Evolutionary conservation across 2,888 invertebrate genomes (phyloP).

Genomic region (Morpho helenor): DNA sequence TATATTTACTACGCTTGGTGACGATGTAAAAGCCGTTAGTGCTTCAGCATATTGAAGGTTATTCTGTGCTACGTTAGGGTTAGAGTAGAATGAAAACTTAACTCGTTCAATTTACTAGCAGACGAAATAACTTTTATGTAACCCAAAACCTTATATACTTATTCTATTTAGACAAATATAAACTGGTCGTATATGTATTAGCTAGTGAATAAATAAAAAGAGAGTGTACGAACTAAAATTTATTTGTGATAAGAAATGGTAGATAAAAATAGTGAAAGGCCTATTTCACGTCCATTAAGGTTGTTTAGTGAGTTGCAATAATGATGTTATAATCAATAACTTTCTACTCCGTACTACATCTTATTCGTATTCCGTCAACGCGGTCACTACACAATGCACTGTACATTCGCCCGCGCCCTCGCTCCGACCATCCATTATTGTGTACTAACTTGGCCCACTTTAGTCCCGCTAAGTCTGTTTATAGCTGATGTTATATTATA

Average conservation of each 20-base stretch:
- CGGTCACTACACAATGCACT: slow-evolving; percentile 37
- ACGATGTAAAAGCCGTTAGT: no score
- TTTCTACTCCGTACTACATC: slow-evolving; percentile 42
- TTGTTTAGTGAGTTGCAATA: slow-evolving; percentile 26
- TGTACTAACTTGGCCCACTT: slow-evolving; percentile 44
- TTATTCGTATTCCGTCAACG: slow-evolving; percentile 45
- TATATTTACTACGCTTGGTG: no score
- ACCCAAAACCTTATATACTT: no score
- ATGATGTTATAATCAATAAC: slow-evolving; percentile 39
- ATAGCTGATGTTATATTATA: slow-evolving; percentile 20
- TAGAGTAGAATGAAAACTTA: no score
- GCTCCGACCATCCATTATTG: slow-evolving; percentile 40
- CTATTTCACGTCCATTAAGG: slow-evolving; percentile 14
- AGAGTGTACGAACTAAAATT: no score
- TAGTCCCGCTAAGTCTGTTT: slow-evolving; percentile 33
- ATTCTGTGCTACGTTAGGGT: no score
- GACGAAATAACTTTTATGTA: no score
- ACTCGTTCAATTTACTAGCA: no score
- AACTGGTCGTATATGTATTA: no score
- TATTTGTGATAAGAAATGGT: neutral
- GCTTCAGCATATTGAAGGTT: no score
- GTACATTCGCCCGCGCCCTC: slow-evolving; percentile 33
- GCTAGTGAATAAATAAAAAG: no score
- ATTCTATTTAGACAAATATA: no score
- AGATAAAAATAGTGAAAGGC: slow-evolving; percentile 17